Percentiles rank a stretch among this genome's conserved stretches.
phyloP scores from a whole-genome alignment of 2,888 invertebrate species.

The Pammene aurita region DNA sequence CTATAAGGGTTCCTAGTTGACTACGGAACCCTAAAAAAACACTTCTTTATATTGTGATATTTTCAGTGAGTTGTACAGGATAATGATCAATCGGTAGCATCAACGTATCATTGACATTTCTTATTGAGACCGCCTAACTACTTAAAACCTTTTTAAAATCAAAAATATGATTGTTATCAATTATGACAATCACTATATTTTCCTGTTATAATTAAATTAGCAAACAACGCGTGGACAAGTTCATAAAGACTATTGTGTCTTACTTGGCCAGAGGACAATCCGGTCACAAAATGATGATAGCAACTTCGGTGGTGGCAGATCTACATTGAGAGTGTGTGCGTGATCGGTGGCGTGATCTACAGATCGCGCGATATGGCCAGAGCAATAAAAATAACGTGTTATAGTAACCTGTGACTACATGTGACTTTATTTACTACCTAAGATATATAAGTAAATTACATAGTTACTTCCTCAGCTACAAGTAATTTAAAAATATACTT shows the following conservation, averaged over 20 bases:
- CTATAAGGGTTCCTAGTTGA: no score
- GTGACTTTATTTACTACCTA: background rate
- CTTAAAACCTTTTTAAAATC: no score
- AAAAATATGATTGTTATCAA: background rate
- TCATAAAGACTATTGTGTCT: background rate
- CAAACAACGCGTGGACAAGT: background rate
- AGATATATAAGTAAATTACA: no score
- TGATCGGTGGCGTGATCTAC: conserved; percentile 53
- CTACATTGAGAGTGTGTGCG: conserved; percentile 43
- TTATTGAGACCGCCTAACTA: no score
- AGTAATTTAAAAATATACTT: no score
- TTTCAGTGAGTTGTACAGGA: no score
- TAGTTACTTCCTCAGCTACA: no score
- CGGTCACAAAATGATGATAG: conserved; percentile 11
- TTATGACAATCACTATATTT: background rate
- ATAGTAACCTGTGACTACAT: background rate
- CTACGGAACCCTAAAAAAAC: no score
- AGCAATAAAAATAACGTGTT: conserved; percentile 38
- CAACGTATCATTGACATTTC: no score
- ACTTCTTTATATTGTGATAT: no score
- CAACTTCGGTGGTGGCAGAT: background rate
- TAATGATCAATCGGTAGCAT: no score
- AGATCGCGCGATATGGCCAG: conserved; percentile 46
- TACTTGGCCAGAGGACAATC: background rate
- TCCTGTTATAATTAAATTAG: background rate